Percentiles rank a stretch among this genome's conserved stretches.
Evolutionary conservation across 2,797 vertebrate species (phyloP).

Genomic region (Chrysocyon brachyurus): DNA sequence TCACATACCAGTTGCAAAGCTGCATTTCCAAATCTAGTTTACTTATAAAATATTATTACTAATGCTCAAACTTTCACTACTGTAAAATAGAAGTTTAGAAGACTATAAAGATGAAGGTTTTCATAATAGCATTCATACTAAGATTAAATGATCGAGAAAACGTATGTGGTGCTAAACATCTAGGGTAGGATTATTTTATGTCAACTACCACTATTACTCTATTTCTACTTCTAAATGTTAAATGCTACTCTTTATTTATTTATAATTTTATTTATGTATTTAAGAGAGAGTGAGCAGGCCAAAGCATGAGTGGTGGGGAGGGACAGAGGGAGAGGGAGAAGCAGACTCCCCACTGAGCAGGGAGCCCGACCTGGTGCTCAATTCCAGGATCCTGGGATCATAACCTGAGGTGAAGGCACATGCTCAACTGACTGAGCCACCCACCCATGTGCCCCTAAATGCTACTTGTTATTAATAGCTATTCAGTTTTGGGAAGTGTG

Average conservation of each 20-base stretch:
- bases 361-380: no score
- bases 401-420: no score
- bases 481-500: not conserved
- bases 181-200: conserved; percentile 7
- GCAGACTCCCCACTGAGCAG: not conserved
- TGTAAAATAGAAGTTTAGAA: no score
- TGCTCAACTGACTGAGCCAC: no score
- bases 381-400: no score
- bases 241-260: not conserved
- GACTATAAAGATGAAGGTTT: not conserved
- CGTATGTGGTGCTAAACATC: not conserved
- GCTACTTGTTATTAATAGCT: not conserved
- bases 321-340: not conserved
- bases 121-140: not conserved
- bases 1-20: not conserved
- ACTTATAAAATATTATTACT: not conserved
- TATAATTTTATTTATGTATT: not conserved
- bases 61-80: not conserved
- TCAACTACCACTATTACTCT: not conserved
- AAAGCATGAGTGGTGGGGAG: not conserved
- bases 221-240: not conserved
- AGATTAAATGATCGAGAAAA: not conserved
- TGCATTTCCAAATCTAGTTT: not conserved
- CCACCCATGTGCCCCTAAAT: not conserved
- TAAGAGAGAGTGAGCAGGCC: not conserved